Base-by-base conservation (phyloP, 1,140 invertebrate species). In the Ericerus pela region DNA sequence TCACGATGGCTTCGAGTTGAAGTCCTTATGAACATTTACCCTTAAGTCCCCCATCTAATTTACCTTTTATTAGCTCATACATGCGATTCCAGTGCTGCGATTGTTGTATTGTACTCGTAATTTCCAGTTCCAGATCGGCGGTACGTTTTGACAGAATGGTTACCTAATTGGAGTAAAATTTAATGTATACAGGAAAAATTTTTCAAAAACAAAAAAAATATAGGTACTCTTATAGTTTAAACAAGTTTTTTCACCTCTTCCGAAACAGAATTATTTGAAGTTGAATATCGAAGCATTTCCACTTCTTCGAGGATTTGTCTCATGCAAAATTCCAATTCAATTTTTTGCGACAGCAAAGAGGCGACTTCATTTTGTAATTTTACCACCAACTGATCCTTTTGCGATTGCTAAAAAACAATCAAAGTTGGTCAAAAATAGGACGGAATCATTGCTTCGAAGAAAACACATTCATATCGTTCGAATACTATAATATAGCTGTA, bases 31-130 rank as follows among this genome's bases (percentile, higher is more conserved):
- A n/a, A n/a, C n/a, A n/a, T n/a, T n/a, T n/a, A n/a, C n/a, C n/a
- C n/a, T n/a, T n/a, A n/a, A n/a, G n/a, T n/a, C n/a, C n/a, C n/a
- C n/a, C n/a, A n/a, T 28, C 18, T 2, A 20, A 54, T 31, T 55
- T 51, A 58, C 60, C 60, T 61, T 59, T 59, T 22, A 59, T 53
- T 20, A 61, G 43, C 24, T 54, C 43, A 27, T 61, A 58, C 60
- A 61, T 61, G 18, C 57, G 57, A 37, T 57, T 58, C 30, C 54
- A 37, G 53, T 61, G 60, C 14, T 59, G 55, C 20, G 55, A 31
- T 16, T 53, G 30, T 52, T 58, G 51, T 51, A 43, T 37, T 29
- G 43, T 47, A 47, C 10, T 47, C 22, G 26, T 47, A 16, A 47
- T 14, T 8, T 47, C 41, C 41, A 47, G 26, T 47, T 47, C 41